A percentile compares a stretch with the other conserved stretches of the same genome.
These are phyloP conservation scores for Aphelocoma coerulescens DNA, from an alignment of 2,113 vertebrate species.

Conservation along the genomic window DNA sequence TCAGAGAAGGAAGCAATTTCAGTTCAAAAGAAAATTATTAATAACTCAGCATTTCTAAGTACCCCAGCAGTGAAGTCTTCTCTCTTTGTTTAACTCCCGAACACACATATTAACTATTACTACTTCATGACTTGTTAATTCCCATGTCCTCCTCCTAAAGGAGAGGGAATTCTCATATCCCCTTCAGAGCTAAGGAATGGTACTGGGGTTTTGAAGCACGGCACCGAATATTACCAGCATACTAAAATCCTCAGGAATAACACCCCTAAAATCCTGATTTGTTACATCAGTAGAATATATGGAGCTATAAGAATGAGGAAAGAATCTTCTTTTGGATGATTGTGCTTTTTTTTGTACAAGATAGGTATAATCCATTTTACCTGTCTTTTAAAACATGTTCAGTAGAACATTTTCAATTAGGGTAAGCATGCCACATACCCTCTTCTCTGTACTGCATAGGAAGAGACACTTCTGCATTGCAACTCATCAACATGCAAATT, in stretches of 20 bases:
- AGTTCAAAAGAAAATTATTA: background rate
- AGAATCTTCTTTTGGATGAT: background rate
- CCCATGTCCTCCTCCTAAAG: background rate
- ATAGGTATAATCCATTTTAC: background rate
- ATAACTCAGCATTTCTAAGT: background rate
- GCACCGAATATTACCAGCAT: background rate
- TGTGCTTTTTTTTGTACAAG: background rate
- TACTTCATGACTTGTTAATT: background rate
- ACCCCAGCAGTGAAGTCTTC: background rate
- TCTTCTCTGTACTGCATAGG: background rate
- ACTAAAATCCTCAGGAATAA: background rate
- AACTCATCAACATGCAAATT: conserved; percentile 52
- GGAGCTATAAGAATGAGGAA: background rate
- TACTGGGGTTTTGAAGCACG: background rate
- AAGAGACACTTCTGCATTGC: background rate
- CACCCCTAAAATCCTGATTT: background rate
- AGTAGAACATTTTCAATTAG: background rate
- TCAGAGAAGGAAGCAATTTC: background rate
- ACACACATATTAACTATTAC: background rate
- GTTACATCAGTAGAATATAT: background rate
- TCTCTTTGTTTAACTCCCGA: background rate
- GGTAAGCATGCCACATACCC: background rate
- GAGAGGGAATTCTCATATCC: background rate
- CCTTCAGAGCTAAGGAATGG: background rate
- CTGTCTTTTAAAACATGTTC: background rate